phyloP scores from a whole-genome alignment of 2,888 invertebrate species.

The Charanyca ferruginea region DNA sequence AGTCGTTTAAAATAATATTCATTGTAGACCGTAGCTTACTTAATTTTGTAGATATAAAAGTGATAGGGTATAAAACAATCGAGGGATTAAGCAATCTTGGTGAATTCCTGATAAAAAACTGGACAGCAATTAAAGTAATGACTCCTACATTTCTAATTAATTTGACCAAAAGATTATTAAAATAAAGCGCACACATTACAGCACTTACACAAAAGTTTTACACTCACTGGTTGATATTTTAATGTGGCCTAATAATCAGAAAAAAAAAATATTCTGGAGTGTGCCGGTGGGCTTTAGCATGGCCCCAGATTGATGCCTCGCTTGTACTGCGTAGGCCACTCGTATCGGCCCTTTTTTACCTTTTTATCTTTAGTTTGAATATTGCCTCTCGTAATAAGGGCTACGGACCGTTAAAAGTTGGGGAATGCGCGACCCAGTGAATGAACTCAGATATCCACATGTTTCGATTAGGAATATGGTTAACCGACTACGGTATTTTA shows the following conservation, averaged over 20 bases:
- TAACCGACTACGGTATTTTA: slow-evolving; percentile 48
- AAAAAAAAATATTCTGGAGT: slow-evolving; percentile 80
- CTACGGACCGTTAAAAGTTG: slow-evolving; percentile 79
- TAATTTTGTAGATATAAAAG: neutral
- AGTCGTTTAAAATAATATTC: slow-evolving; percentile 53
- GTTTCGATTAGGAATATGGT: slow-evolving; percentile 71
- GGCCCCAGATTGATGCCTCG: slow-evolving; percentile 85
- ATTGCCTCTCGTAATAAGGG: slow-evolving; percentile 86
- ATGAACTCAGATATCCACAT: slow-evolving; percentile 80
- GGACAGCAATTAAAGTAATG: too few species aligned
- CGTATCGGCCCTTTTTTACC: slow-evolving; percentile 80
- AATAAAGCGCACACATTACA: slow-evolving; percentile 1
- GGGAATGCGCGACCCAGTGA: slow-evolving; percentile 78
- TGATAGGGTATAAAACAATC: neutral
- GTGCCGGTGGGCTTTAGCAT: slow-evolving; percentile 89
- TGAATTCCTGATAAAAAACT: neutral
- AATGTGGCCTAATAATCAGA: slow-evolving; percentile 90
- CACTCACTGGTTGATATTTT: slow-evolving; percentile 82
- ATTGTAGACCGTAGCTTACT: neutral
- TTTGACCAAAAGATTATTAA: neutral
- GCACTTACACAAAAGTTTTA: slow-evolving; percentile 72
- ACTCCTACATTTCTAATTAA: too few species aligned
- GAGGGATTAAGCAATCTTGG: too few species aligned
- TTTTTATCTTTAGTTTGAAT: slow-evolving; percentile 87
- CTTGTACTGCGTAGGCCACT: slow-evolving; percentile 71